Conservation (phyloP, 2,888 invertebrate genomes). For the Zonitis immaculata region DNA sequence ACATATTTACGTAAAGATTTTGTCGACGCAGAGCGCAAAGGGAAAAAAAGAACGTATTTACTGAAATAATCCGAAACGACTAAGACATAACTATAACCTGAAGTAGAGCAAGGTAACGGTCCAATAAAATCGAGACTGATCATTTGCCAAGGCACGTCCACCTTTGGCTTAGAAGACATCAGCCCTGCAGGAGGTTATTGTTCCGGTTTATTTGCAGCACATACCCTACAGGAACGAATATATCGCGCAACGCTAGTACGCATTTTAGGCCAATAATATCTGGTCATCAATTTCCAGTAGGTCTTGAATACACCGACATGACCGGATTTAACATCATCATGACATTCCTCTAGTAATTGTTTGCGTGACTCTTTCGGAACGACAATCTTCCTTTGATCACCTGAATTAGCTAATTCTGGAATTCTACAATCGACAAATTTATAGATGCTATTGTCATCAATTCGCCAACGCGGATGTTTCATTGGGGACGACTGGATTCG, state of each 20-base stretch:
- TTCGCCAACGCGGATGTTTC: neutral
- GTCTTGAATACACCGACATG: conserved; percentile 24
- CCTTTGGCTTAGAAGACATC: neutral
- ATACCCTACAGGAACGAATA: no score
- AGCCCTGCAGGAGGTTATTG: conserved; percentile 14
- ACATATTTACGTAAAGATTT: conserved; percentile 4
- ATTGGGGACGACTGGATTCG: no score
- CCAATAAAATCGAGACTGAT: conserved; percentile 22
- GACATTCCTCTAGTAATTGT: conserved; percentile 15
- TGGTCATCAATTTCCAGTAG: neutral
- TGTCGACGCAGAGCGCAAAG: conserved; percentile 14
- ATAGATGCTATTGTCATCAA: neutral
- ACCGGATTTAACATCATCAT: conserved; percentile 19
- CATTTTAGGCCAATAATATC: conserved; percentile 13
- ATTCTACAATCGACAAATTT: neutral
- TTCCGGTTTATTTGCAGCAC: no score
- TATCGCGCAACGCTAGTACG: conserved; percentile 7
- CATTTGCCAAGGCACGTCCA: conserved; percentile 9
- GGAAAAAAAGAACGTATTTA: conserved; percentile 14
- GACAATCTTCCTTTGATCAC: conserved; percentile 23
- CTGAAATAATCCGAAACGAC: conserved; percentile 19
- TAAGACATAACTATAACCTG: conserved; percentile 12
- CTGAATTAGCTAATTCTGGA: conserved; percentile 1
- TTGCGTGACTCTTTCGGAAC: conserved; percentile 19
- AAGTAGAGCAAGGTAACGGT: conserved; percentile 12